Conservation (phyloP, 1,140 invertebrate genomes). For the Micrasema minimum region DNA sequence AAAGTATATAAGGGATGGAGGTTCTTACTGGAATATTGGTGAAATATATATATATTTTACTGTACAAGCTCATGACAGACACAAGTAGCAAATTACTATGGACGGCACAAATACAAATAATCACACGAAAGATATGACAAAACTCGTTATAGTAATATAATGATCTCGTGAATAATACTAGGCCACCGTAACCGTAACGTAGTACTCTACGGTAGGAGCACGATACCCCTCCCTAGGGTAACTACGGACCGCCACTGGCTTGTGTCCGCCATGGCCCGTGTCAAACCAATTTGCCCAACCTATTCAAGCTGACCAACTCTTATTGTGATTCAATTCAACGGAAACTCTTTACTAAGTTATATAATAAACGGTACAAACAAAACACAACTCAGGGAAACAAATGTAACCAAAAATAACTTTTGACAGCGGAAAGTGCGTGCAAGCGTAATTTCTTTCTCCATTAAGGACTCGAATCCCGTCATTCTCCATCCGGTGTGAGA, state of each 20-base stretch:
- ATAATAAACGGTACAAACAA: constrained; percentile 37
- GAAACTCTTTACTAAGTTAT: constrained; percentile 26
- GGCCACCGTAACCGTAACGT: neutral
- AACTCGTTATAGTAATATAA: constrained; percentile 8
- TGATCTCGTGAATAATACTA: no score
- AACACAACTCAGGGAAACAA: constrained; percentile 43
- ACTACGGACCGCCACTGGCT: constrained; percentile 37
- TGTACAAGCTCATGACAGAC: constrained; percentile 65
- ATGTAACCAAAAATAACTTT: constrained; percentile 49
- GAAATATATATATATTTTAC: constrained; percentile 49
- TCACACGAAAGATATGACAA: constrained; percentile 44
- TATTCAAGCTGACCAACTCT: constrained; percentile 22
- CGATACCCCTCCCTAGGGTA: neutral
- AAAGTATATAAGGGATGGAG: constrained; percentile 49
- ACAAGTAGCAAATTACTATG: constrained; percentile 66
- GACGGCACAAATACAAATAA: constrained; percentile 53
- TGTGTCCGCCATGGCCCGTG: constrained; percentile 51
- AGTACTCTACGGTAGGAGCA: neutral
- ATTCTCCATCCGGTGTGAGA: constrained; percentile 54
- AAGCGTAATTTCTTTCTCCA: constrained; percentile 51
- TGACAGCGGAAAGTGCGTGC: constrained; percentile 55
- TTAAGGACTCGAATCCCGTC: constrained; percentile 47
- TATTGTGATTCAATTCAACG: constrained; percentile 26
- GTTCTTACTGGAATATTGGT: constrained; percentile 43
- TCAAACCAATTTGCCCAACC: constrained; percentile 42